Evolutionary conservation across 1,140 invertebrate genomes (phyloP).

Genomic region (Melitaea cinxia): DNA sequence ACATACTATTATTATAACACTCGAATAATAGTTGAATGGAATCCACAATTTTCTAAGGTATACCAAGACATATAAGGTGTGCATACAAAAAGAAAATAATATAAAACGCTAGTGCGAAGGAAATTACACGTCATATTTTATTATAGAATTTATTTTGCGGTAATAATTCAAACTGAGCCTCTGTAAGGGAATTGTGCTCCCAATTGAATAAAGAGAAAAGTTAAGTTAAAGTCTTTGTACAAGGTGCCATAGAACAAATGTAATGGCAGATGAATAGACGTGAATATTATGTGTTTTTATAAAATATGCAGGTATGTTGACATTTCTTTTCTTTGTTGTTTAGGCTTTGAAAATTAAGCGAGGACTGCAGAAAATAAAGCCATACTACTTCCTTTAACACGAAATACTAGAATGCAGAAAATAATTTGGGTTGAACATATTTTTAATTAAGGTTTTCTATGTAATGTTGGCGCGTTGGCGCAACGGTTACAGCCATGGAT

Average conservation of each 20-base stretch:
- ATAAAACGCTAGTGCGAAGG: neutral
- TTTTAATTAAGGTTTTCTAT: too few relatives aligned
- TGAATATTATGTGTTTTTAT: neutral
- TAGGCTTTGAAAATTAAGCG: constrained; percentile 1
- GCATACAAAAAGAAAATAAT: neutral
- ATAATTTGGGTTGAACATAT: too few relatives aligned
- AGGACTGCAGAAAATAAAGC: too few relatives aligned
- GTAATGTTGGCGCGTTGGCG: too few relatives aligned
- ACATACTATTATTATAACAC: neutral
- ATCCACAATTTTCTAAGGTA: neutral
- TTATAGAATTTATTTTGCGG: constrained; percentile 2
- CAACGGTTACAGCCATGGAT: too few relatives aligned
- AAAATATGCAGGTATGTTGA: neutral
- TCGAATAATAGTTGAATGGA: neutral
- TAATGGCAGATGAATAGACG: neutral
- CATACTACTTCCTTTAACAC: too few relatives aligned
- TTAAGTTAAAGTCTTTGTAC: neutral
- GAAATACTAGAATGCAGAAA: too few relatives aligned
- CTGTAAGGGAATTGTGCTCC: neutral
- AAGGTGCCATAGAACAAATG: neutral
- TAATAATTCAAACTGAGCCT: constrained; percentile 2
- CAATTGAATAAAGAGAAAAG: constrained; percentile 8
- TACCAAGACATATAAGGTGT: neutral
- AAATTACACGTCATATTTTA: constrained; percentile 5
- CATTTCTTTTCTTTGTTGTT: neutral